Percentiles rank a stretch among this genome's conserved stretches.
phyloP scores from a whole-genome alignment of 2,888 invertebrate genomes.

The Phyllotreta cruciferae region DNA sequence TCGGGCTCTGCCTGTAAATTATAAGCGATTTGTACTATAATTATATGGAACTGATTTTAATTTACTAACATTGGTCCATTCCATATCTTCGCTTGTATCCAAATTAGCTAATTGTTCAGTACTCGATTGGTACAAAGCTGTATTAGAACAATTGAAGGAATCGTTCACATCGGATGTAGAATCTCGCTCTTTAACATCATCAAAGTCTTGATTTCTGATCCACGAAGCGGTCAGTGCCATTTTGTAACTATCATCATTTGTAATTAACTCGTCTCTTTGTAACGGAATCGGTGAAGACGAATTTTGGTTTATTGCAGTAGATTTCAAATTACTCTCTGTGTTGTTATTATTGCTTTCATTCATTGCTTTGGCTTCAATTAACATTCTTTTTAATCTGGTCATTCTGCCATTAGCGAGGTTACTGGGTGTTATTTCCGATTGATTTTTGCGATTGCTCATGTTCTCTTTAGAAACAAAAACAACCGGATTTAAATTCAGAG shows the following conservation, averaged over 20 bases:
- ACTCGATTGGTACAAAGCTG: not conserved
- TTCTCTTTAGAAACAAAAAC: too few relatives aligned
- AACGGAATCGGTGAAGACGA: not conserved
- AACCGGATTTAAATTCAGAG: too few relatives aligned
- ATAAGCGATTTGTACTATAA: slow-evolving; percentile 1
- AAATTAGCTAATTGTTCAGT: slow-evolving; percentile 1
- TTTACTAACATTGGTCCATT: slow-evolving; percentile 42
- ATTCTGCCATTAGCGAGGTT: too few relatives aligned
- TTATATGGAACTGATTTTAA: not conserved
- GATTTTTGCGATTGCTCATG: too few relatives aligned
- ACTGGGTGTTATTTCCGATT: too few relatives aligned
- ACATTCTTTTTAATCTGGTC: too few relatives aligned
- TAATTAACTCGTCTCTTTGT: not conserved
- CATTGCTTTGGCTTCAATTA: too few relatives aligned
- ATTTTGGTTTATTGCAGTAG: not conserved
- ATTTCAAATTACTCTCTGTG: not conserved
- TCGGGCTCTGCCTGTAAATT: slow-evolving; percentile 35
- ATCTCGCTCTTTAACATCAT: not conserved
- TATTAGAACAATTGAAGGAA: not conserved
- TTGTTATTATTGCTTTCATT: not conserved
- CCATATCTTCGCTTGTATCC: slow-evolving; percentile 40
- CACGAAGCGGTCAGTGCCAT: slow-evolving; percentile 36
- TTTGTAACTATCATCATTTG: slow-evolving; percentile 24
- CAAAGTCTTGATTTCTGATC: slow-evolving; percentile 28
- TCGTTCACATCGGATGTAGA: not conserved